A percentile compares a stretch with the other conserved stretches of the same genome.
phyloP scores from a whole-genome alignment of 2,888 invertebrate genomes.

The Clepsis dumicolana region DNA sequence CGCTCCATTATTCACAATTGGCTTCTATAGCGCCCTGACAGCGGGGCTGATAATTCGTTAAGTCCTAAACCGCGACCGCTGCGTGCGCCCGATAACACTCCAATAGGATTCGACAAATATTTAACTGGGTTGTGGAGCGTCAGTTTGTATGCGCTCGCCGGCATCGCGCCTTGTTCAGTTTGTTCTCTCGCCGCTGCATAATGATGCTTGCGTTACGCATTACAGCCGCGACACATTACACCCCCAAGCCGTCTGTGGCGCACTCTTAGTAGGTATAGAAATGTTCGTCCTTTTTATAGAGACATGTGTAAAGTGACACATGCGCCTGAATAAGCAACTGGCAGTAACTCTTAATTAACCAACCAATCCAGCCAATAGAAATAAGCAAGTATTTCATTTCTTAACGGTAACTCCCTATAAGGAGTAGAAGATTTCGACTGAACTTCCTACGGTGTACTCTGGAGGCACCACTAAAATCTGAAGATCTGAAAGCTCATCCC shows the following conservation, averaged over 20 bases:
- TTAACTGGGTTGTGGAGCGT: slow-evolving; percentile 56
- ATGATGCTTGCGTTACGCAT: slow-evolving; percentile 33
- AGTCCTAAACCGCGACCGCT: slow-evolving; percentile 78
- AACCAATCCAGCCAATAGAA: no score
- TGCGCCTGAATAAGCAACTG: no score
- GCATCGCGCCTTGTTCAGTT: slow-evolving; percentile 19
- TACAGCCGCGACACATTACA: not conserved
- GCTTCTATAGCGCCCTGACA: slow-evolving; percentile 73
- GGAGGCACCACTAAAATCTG: no score
- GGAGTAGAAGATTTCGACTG: no score
- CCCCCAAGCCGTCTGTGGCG: not conserved
- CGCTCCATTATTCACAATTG: slow-evolving; percentile 78
- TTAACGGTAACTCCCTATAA: no score
- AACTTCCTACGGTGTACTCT: no score
- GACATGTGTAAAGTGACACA: not conserved
- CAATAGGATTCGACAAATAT: slow-evolving; percentile 71
- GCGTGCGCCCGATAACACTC: slow-evolving; percentile 76
- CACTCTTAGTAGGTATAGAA: not conserved
- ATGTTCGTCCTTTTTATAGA: no score
- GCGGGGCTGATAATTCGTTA: slow-evolving; percentile 78
- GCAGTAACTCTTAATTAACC: no score
- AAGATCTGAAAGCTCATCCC: no score
- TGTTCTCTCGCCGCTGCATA: slow-evolving; percentile 28
- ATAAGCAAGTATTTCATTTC: no score
- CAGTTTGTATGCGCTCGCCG: slow-evolving; percentile 35